Conservation (phyloP, 2,888 invertebrate species). For the Hypena proboscidalis region DNA sequence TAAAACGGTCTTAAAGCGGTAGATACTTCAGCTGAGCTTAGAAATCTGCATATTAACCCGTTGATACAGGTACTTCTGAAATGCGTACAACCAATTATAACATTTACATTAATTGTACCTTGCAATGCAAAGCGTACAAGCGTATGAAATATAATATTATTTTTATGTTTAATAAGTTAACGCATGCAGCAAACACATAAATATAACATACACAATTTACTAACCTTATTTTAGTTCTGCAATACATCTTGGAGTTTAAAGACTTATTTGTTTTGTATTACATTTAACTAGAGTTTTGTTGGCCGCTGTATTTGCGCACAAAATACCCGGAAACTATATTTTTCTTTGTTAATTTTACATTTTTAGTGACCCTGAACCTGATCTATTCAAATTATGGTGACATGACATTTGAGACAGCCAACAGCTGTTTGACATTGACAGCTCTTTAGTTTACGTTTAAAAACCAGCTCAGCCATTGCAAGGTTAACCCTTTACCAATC, state of each 20-base stretch:
- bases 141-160: not conserved
- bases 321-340: conserved; percentile 9
- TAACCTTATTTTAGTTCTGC: conserved; percentile 72
- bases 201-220: conserved; percentile 3
- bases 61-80: conserved; percentile 54
- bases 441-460: conserved; percentile 1
- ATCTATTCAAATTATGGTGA: conserved; percentile 6
- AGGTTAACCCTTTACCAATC: not conserved
- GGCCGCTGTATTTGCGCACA: conserved; percentile 45
- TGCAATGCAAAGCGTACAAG: too few relatives aligned
- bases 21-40: conserved; percentile 93
- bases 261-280: conserved; percentile 10
- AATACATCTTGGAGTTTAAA: conserved; percentile 64
- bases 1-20: conserved; percentile 97
- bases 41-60: conserved; percentile 64
- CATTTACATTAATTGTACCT: not conserved
- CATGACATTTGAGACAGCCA: too few relatives aligned
- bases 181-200: not conserved
- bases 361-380: conserved; percentile 37
- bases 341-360: conserved; percentile 30
- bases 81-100: conserved; percentile 9
- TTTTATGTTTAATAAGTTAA: not conserved
- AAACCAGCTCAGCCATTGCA: not conserved
- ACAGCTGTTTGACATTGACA: conserved; percentile 20
- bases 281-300: conserved; percentile 19